Evolutionary conservation across 1,140 invertebrate genomes (phyloP).

Genomic region (Episyrphus balteatus): DNA sequence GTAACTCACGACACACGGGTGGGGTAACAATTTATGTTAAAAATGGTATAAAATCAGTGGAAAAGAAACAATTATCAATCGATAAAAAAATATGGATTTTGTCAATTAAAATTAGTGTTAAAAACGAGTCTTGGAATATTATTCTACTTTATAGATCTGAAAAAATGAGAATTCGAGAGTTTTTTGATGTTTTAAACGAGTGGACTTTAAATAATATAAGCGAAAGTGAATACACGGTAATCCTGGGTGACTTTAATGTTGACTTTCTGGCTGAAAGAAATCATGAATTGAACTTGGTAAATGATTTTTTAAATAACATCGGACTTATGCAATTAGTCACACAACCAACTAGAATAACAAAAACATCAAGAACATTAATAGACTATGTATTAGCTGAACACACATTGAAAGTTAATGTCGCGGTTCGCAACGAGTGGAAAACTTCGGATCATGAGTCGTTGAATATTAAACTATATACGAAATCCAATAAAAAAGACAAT

Average conservation of each 20-base stretch:
- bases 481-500: too few species aligned
- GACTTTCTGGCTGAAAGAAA: background rate
- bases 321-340: background rate
- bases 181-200: background rate
- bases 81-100: background rate
- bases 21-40: slow-evolving; percentile 8
- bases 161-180: background rate
- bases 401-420: too few species aligned
- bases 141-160: background rate
- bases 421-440: too few species aligned
- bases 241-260: background rate
- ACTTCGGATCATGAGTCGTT: too few species aligned
- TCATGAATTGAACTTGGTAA: too few species aligned
- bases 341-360: background rate
- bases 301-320: too few species aligned
- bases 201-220: background rate
- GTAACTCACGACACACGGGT: slow-evolving; percentile 2
- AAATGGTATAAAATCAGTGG: background rate
- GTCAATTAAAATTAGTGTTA: background rate
- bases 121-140: background rate
- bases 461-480: too few species aligned
- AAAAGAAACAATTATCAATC: background rate
- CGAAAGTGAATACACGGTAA: background rate
- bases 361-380: background rate
- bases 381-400: background rate